phyloP scores from a whole-genome alignment of 2,113 vertebrate species.

The Grus americana region DNA sequence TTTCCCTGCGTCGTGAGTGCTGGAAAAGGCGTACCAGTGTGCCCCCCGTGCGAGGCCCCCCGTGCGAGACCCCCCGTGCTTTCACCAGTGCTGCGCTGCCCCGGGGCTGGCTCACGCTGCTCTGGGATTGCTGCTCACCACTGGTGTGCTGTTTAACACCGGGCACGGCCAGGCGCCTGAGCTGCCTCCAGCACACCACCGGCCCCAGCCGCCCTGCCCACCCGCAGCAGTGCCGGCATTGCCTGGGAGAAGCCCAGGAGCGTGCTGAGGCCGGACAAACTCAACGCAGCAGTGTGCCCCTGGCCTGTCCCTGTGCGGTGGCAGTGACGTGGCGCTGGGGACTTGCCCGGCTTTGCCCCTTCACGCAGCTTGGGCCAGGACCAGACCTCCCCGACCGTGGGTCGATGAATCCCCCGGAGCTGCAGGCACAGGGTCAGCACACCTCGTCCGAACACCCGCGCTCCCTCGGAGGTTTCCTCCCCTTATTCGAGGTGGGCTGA shows the following conservation, averaged over 20 bases:
- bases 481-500: not conserved
- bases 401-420: not conserved
- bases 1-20: accelerated
- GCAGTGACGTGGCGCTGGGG: not conserved
- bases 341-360: not conserved
- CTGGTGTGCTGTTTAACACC: not conserved
- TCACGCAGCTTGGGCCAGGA: not conserved
- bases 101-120: accelerated
- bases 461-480: not conserved
- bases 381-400: not conserved
- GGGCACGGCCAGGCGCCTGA: not conserved
- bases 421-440: not conserved
- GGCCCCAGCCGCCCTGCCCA: not conserved
- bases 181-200: not conserved
- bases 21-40: accelerated
- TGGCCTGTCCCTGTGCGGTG: no score
- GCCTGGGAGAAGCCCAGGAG: not conserved
- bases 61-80: no score
- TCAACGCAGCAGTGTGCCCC: not conserved
- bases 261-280: not conserved
- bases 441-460: no score
- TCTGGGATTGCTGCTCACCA: not conserved
- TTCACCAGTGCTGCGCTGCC: not conserved
- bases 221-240: no score
- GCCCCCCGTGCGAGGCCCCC: no score